These are phyloP conservation scores for Ctena decussata DNA, from an alignment of 2,888 invertebrate genomes.

Conservation along the genomic window DNA sequence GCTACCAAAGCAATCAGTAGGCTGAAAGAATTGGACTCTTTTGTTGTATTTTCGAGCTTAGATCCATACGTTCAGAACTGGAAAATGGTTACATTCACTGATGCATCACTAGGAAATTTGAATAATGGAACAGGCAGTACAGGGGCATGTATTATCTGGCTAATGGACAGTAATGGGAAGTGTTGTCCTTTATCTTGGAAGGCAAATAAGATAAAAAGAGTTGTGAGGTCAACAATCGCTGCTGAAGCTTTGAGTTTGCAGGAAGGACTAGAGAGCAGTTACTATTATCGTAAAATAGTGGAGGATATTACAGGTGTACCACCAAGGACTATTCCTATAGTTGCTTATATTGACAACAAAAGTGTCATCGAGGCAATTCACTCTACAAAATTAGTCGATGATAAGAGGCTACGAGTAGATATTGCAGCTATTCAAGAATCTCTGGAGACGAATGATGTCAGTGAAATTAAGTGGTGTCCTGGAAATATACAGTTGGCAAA, in stretches of 20 bases:
- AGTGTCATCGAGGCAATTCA: conserved; percentile 51
- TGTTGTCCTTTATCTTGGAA: conserved; percentile 51
- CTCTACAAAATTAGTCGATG: conserved; percentile 55
- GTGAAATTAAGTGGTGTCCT: conserved; percentile 24
- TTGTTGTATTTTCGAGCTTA: conserved; percentile 33
- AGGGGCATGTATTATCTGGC: conserved; percentile 40
- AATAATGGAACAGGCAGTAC: conserved; percentile 48
- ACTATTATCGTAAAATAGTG: conserved; percentile 30
- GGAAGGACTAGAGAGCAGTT: conserved; percentile 30
- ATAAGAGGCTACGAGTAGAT: conserved; percentile 42
- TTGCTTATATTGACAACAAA: conserved; percentile 44
- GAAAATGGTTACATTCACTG: conserved; percentile 27
- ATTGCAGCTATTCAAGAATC: conserved; percentile 44
- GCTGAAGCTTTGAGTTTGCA: conserved; percentile 38
- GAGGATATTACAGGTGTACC: conserved; percentile 13
- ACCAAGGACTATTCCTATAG: conserved; percentile 27
- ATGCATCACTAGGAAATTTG: conserved; percentile 58
- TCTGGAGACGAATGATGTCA: conserved; percentile 1
- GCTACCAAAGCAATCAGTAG: conserved; percentile 32
- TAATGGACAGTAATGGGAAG: conserved; percentile 41
- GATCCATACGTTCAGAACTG: not conserved
- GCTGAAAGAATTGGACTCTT: conserved; percentile 41
- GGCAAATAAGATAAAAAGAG: conserved; percentile 51
- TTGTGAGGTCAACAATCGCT: conserved; percentile 49
- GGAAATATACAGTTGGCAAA: conserved; percentile 16